Conservation (phyloP, 2,888 invertebrate genomes). For the Andricus curvator region DNA sequence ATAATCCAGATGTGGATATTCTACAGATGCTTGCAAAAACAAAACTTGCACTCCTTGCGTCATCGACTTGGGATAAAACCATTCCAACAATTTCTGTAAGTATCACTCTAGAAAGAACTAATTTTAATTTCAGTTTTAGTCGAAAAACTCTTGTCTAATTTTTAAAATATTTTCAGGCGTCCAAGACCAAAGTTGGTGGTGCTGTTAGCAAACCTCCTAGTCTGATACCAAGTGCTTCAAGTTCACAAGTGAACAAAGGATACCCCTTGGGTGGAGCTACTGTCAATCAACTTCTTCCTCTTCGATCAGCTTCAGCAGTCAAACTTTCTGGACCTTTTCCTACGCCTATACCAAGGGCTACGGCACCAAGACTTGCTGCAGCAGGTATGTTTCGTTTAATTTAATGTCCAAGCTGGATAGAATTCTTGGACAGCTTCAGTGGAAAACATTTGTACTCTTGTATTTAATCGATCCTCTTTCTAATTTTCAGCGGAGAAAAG, state of each 20-base stretch:
- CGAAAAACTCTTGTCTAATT: conserved; percentile 1
- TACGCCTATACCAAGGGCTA: conserved; percentile 73
- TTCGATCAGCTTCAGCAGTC: conserved; percentile 72
- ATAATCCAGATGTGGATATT: conserved; percentile 96
- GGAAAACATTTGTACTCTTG: neutral
- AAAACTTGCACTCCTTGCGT: conserved; percentile 80
- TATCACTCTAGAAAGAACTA: conserved; percentile 43
- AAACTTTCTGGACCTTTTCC: conserved; percentile 73
- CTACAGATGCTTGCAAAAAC: conserved; percentile 88
- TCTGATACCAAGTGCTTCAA: conserved; percentile 64
- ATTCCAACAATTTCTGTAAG: conserved; percentile 77
- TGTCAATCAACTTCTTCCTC: conserved; percentile 72
- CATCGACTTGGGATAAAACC: conserved; percentile 83
- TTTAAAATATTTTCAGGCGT: conserved; percentile 63
- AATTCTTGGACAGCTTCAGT: neutral
- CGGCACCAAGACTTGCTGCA: conserved; percentile 81
- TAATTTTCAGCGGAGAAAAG: conserved; percentile 78
- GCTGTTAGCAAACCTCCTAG: conserved; percentile 70
- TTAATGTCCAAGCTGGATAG: conserved; percentile 25
- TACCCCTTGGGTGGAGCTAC: conserved; percentile 66
- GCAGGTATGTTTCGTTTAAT: conserved; percentile 74
- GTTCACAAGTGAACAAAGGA: conserved; percentile 67
- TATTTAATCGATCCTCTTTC: neutral
- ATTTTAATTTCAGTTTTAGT: conserved; percentile 20
- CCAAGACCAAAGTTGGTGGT: conserved; percentile 73